Evolutionary conservation across 2,797 vertebrate genomes (phyloP).

Genomic region (Enteromius fasciolatus): DNA sequence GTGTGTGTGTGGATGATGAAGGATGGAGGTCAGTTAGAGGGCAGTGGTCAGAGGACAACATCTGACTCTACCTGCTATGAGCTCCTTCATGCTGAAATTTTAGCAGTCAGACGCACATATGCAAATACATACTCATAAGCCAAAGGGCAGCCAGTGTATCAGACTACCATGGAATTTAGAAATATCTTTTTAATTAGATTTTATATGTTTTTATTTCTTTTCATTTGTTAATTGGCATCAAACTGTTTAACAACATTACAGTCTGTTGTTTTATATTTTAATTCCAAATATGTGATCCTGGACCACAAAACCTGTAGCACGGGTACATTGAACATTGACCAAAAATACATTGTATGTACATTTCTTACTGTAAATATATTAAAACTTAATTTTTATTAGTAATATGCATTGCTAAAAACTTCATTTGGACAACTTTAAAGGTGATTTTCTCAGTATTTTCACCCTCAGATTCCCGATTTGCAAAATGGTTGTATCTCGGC

Average conservation of each 20-base stretch:
- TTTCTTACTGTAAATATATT: too few species aligned
- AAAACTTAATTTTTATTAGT: too few species aligned
- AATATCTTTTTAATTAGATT: neutral
- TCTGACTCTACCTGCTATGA: constrained; percentile 45
- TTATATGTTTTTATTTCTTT: neutral
- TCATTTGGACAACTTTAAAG: too few species aligned
- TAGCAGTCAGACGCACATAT: constrained; percentile 36
- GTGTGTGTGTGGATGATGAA: constrained; percentile 36
- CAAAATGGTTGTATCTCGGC: too few species aligned
- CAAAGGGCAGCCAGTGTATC: neutral
- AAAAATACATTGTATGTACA: too few species aligned
- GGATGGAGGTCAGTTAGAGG: constrained; percentile 68
- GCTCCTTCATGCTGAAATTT: constrained; percentile 39
- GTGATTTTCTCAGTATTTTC: too few species aligned
- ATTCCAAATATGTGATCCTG: neutral
- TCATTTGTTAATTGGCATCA: neutral
- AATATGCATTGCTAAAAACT: too few species aligned
- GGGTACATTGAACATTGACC: too few species aligned
- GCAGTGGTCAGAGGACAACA: constrained; percentile 55
- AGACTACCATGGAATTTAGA: neutral
- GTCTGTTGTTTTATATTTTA: neutral
- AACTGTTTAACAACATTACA: neutral
- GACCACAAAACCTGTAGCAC: too few species aligned
- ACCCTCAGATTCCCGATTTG: too few species aligned
- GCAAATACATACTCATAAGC: constrained; percentile 26